Conservation (phyloP, 1,140 invertebrate genomes). For the Drosophila trapezifrons region DNA sequence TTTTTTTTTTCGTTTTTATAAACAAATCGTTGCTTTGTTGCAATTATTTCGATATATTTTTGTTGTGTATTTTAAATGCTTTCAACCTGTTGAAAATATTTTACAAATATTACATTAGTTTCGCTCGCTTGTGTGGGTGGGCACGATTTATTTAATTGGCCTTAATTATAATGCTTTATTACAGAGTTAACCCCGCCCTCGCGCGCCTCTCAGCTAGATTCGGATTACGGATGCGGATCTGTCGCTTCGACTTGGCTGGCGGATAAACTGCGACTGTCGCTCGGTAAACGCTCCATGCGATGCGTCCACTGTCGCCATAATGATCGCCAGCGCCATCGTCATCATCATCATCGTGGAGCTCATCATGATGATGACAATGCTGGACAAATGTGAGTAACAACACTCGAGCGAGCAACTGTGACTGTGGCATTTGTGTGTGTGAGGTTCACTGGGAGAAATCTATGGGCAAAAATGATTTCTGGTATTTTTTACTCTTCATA, state of each 20-base stretch:
- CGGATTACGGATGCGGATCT: slow-evolving; percentile 22
- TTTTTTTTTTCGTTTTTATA: slow-evolving; percentile 63
- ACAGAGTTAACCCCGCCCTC: slow-evolving; percentile 32
- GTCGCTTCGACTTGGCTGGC: slow-evolving; percentile 51
- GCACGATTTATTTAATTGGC: slow-evolving; percentile 20
- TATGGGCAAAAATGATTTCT: background rate
- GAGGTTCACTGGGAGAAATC: slow-evolving; percentile 41
- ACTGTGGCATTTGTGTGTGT: slow-evolving; percentile 13
- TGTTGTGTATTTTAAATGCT: slow-evolving; percentile 44
- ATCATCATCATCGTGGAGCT: background rate
- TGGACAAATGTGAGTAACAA: slow-evolving; percentile 70
- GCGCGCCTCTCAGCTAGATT: too few relatives aligned
- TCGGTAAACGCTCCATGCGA: slow-evolving; percentile 47
- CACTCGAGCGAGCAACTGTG: slow-evolving; percentile 6
- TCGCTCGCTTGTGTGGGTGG: slow-evolving; percentile 17
- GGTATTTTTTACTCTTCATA: too few relatives aligned
- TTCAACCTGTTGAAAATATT: slow-evolving; percentile 69
- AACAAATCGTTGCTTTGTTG: slow-evolving; percentile 70
- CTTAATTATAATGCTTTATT: slow-evolving; percentile 15
- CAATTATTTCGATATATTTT: slow-evolving; percentile 36
- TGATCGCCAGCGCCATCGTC: slow-evolving; percentile 13
- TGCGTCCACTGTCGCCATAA: slow-evolving; percentile 24
- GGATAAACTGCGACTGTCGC: slow-evolving; percentile 67
- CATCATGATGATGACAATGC: slow-evolving; percentile 38
- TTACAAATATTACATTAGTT: slow-evolving; percentile 48